These are phyloP conservation scores for Takifugu flavidus DNA, from an alignment of 2,113 vertebrate genomes.

Conservation along the genomic window DNA sequence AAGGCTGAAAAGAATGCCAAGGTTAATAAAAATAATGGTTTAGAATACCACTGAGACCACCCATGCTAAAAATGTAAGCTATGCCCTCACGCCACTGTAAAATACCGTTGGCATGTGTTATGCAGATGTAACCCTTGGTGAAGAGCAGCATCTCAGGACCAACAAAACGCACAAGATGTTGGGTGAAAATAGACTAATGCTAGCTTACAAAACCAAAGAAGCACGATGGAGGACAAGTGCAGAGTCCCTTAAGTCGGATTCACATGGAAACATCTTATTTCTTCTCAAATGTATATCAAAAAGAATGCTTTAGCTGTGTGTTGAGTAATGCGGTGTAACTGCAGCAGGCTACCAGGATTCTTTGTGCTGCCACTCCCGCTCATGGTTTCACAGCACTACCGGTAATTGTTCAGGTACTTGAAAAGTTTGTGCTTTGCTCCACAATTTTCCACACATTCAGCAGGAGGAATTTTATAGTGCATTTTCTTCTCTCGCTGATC, in stretches of 20 bases:
- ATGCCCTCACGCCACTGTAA: constrained; percentile 54
- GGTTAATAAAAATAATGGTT: constrained; percentile 65
- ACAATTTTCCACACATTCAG: constrained; percentile 73
- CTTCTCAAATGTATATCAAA: no score
- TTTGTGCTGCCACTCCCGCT: constrained; percentile 30
- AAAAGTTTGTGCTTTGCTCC: constrained; percentile 27
- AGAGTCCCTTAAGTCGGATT: not conserved
- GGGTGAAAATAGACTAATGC: no score
- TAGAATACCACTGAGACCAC: constrained; percentile 59
- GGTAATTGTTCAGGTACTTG: constrained; percentile 63
- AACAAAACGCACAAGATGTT: no score
- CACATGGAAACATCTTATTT: not conserved
- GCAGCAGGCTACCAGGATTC: no score
- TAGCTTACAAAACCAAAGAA: not conserved
- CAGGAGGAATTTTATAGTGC: constrained; percentile 72
- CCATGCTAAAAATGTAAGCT: constrained; percentile 58
- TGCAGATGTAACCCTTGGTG: constrained; percentile 57
- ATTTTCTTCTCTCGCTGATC: constrained; percentile 61
- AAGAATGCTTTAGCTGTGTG: no score
- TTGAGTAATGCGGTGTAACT: no score
- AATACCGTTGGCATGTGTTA: constrained; percentile 55
- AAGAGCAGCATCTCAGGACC: constrained; percentile 23
- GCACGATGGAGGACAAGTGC: not conserved
- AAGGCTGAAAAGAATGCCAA: constrained; percentile 49
- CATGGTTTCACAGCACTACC: constrained; percentile 30